Percentiles rank a stretch among this genome's conserved stretches.
Conservation (phyloP, 35 echinoderm and acorn worm species). For the Nesometra sesokonis region DNA sequence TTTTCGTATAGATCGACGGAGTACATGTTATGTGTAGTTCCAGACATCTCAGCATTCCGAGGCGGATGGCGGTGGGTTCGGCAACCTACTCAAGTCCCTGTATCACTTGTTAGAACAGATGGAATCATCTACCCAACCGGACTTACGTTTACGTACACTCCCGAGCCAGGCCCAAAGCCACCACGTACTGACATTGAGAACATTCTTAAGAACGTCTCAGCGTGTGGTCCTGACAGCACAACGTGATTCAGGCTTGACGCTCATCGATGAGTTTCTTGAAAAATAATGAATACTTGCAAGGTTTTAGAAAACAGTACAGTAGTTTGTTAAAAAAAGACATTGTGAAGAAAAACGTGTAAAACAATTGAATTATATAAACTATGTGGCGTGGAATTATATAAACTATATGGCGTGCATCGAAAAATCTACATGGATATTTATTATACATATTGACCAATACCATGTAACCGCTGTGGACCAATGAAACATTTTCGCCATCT, state of each 20-base stretch:
- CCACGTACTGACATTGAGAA: conserved; percentile 12
- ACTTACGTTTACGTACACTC: conserved; percentile 90
- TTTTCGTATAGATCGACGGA: conserved; percentile 40
- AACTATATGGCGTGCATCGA: too few relatives aligned
- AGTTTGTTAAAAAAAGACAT: too few relatives aligned
- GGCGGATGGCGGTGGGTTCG: conserved; percentile 68
- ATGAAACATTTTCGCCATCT: too few relatives aligned
- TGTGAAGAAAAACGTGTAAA: too few relatives aligned
- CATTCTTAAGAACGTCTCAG: conserved; percentile 9
- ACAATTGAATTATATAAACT: too few relatives aligned
- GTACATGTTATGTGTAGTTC: conserved; percentile 90
- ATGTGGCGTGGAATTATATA: too few relatives aligned
- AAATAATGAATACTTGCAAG: not conserved
- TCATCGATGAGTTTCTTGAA: not conserved
- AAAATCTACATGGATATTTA: too few relatives aligned
- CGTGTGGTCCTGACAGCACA: not conserved
- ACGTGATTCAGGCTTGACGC: not conserved
- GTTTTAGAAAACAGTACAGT: not conserved
- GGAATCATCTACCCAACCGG: conserved; percentile 98
- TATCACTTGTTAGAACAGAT: conserved; percentile 76
- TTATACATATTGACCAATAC: too few relatives aligned
- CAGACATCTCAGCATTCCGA: conserved; percentile 89
- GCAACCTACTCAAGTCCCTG: conserved; percentile 80
- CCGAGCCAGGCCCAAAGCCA: conserved; percentile 58
- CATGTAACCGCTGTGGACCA: too few relatives aligned